Evolutionary conservation across 1,140 invertebrate species (phyloP).

Genomic region (Marisa cornuarietis): DNA sequence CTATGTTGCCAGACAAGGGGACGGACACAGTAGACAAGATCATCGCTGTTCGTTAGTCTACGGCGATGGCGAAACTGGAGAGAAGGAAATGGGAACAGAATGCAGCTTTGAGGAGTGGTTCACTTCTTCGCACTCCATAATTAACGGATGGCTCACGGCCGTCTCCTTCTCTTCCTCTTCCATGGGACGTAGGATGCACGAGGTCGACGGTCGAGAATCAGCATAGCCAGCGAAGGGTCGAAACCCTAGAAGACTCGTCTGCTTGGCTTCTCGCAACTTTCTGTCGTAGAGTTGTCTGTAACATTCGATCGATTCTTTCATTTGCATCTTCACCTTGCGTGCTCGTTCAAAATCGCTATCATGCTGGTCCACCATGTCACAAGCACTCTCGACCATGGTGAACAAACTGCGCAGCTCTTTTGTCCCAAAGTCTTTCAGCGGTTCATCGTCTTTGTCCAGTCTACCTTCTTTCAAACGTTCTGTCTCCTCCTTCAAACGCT

Average conservation of each 20-base stretch:
- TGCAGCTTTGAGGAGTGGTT: no score
- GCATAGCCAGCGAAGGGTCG: background rate
- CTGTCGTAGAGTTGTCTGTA: constrained; percentile 9
- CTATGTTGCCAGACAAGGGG: no score
- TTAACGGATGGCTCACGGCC: no score
- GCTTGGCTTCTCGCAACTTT: background rate
- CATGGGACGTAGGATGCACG: background rate
- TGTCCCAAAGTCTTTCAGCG: constrained; percentile 5
- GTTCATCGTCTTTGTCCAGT: background rate
- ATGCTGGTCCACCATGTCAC: constrained; percentile 4
- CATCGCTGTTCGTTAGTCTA: no score
- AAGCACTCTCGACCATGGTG: background rate
- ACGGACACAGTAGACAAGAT: no score
- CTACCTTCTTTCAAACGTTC: constrained; percentile 3
- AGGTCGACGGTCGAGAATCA: background rate
- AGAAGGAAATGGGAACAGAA: no score
- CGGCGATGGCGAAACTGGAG: no score
- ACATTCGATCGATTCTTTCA: constrained; percentile 1
- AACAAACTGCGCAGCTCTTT: constrained; percentile 8
- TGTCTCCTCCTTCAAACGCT: background rate
- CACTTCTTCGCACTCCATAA: no score
- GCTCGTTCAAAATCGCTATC: constrained; percentile 12
- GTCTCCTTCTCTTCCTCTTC: no score
- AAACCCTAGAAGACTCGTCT: background rate
- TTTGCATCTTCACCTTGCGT: background rate